These are phyloP conservation scores for Hemaris fuciformis DNA, from an alignment of 2,888 invertebrate species.

Conservation along the genomic window DNA sequence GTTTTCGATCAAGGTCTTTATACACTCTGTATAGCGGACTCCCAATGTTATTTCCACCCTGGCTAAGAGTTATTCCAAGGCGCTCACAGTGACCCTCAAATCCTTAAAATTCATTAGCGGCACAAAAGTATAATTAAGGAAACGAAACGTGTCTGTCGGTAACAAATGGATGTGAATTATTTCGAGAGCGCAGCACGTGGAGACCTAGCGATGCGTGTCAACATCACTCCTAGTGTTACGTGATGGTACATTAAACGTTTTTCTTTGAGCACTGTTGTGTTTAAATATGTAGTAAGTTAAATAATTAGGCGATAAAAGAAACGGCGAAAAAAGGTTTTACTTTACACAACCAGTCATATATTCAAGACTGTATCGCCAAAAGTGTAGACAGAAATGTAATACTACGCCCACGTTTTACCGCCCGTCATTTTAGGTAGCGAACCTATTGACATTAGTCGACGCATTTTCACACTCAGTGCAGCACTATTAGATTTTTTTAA, in stretches of 20 bases:
- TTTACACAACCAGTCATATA: too few relatives aligned
- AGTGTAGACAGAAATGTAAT: too few relatives aligned
- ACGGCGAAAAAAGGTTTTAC: too few relatives aligned
- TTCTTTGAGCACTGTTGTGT: constrained; percentile 8
- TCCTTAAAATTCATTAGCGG: background rate
- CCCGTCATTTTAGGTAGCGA: too few relatives aligned
- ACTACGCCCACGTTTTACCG: too few relatives aligned
- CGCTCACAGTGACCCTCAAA: background rate
- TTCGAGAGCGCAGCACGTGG: constrained; percentile 33
- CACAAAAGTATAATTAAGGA: background rate
- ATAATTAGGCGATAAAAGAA: background rate
- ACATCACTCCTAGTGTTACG: constrained; percentile 45
- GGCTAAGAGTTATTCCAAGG: background rate
- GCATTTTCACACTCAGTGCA: too few relatives aligned
- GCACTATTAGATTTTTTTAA: too few relatives aligned
- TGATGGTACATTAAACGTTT: constrained; percentile 45
- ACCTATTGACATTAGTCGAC: too few relatives aligned
- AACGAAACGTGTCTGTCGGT: constrained; percentile 9
- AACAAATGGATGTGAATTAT: constrained; percentile 27
- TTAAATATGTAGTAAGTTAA: background rate
- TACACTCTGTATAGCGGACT: too few relatives aligned
- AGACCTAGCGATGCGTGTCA: constrained; percentile 39
- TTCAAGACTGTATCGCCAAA: too few relatives aligned
- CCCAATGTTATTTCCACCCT: too few relatives aligned
- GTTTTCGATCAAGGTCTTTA: too few relatives aligned